Evolutionary conservation across 2,888 invertebrate genomes (phyloP).

Genomic region (Watsonalla cultraria): DNA sequence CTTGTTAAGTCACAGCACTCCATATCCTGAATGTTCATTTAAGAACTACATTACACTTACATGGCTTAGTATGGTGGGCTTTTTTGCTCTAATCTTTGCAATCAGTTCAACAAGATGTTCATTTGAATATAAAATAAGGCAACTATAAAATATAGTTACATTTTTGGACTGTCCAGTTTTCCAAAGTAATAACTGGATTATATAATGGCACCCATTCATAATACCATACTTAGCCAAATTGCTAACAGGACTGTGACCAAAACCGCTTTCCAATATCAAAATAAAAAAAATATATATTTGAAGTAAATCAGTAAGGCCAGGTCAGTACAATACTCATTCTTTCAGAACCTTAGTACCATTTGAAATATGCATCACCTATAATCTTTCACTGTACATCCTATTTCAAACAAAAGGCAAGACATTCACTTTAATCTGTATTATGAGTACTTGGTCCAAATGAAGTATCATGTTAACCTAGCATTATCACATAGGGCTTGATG

Average conservation of each 20-base stretch:
- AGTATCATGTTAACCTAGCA: constrained; percentile 37
- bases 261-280: constrained; percentile 25
- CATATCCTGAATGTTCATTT: constrained; percentile 8
- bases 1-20: constrained; percentile 61
- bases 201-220: background rate
- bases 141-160: background rate
- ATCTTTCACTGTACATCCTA: background rate
- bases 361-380: background rate
- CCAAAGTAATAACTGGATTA: background rate
- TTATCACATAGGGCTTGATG: constrained; percentile 48
- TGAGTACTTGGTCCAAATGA: constrained; percentile 13
- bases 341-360: constrained; percentile 10
- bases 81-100: background rate
- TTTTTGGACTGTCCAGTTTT: background rate
- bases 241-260: constrained; percentile 29
- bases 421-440: constrained; percentile 11
- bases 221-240: constrained; percentile 11
- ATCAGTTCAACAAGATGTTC: background rate
- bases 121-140: background rate
- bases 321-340: constrained; percentile 23
- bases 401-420: constrained; percentile 5
- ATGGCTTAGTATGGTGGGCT: constrained; percentile 26
- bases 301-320: constrained; percentile 16
- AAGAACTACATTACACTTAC: constrained; percentile 14
- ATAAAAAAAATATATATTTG: constrained; percentile 11